Conservation (phyloP, 2,888 invertebrate genomes). For the Cancer borealis region DNA sequence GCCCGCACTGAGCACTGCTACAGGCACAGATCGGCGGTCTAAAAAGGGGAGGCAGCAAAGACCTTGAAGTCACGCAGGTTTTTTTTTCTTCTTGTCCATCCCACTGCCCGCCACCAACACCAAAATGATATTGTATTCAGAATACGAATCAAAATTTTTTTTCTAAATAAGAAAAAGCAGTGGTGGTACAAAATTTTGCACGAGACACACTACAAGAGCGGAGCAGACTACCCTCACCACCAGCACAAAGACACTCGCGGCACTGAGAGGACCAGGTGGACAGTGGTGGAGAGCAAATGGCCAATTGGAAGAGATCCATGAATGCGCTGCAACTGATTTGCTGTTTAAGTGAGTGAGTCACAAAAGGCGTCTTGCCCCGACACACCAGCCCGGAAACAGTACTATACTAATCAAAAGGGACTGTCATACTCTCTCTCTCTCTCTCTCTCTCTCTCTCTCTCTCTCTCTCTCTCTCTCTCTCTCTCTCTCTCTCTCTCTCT, state of each 20-base stretch:
- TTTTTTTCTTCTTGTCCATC: not conserved
- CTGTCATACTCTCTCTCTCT: not conserved
- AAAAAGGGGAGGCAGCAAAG: not conserved
- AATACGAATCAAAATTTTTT: not conserved
- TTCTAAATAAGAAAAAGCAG: not conserved
- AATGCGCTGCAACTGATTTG: slow-evolving; percentile 52
- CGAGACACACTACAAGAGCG: not conserved
- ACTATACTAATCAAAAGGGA: not conserved
- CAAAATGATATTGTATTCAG: no score
- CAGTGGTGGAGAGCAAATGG: slow-evolving; percentile 50
- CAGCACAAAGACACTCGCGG: not conserved
- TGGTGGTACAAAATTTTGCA: not conserved
- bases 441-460: no score
- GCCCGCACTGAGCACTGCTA: not conserved
- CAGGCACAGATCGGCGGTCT: not conserved
- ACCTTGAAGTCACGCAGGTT: not conserved
- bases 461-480: no score
- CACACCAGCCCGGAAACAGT: slow-evolving; percentile 30
- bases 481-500: no score
- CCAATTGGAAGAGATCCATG: slow-evolving; percentile 61
- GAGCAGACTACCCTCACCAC: not conserved
- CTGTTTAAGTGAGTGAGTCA: slow-evolving; percentile 46
- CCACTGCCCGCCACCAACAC: not conserved
- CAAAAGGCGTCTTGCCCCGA: not conserved
- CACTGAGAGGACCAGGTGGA: slow-evolving; percentile 31